A percentile compares a stretch with the other conserved stretches of the same genome.
These are phyloP conservation scores for Maniola hyperantus DNA, from an alignment of 2,888 invertebrate species.

Conservation along the genomic window DNA sequence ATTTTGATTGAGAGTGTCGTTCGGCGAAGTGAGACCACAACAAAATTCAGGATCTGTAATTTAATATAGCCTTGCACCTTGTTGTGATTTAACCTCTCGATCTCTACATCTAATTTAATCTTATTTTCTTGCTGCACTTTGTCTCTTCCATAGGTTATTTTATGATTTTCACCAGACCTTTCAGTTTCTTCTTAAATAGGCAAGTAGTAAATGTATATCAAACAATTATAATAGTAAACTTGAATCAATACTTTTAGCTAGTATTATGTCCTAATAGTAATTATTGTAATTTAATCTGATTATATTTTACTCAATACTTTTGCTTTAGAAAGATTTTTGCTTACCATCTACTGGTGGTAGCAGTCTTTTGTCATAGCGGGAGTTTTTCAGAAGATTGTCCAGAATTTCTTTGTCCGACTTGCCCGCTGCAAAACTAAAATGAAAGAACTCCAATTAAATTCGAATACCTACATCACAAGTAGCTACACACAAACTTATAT, in stretches of 20 bases:
- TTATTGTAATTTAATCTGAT: not conserved
- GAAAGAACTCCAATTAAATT: conserved; percentile 2
- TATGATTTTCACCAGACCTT: not conserved
- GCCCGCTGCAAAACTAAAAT: conserved; percentile 91
- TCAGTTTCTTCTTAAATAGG: not conserved
- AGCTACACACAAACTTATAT: too few relatives aligned
- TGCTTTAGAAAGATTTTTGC: conserved; percentile 43
- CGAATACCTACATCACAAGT: not conserved
- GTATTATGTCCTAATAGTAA: too few relatives aligned
- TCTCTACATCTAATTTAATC: not conserved
- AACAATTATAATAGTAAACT: too few relatives aligned
- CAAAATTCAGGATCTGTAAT: conserved; percentile 95
- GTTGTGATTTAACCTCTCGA: conserved; percentile 9
- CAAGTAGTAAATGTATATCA: not conserved
- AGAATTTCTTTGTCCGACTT: conserved; percentile 96
- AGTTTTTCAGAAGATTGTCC: conserved; percentile 93
- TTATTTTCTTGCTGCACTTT: not conserved
- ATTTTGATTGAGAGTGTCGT: conserved; percentile 87
- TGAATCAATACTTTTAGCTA: too few relatives aligned
- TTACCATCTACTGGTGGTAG: conserved; percentile 94
- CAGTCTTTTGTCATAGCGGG: conserved; percentile 96
- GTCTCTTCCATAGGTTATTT: not conserved
- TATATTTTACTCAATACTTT: not conserved
- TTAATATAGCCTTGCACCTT: conserved; percentile 34
- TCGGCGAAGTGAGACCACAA: conserved; percentile 92